phyloP scores from a whole-genome alignment of 2,888 invertebrate genomes.

The Erebia ligea region DNA sequence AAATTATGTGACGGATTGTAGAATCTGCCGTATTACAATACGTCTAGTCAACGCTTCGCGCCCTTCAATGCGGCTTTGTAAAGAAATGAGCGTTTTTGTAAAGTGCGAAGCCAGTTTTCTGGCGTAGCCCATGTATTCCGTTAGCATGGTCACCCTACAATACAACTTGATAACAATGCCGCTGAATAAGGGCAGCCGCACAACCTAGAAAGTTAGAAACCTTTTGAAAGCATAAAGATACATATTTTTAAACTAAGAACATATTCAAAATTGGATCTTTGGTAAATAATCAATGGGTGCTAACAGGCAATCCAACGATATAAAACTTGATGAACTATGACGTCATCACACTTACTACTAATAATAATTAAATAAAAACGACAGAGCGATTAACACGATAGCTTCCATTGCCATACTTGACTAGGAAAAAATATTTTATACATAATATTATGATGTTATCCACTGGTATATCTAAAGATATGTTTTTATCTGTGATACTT shows the following conservation, averaged over 20 bases:
- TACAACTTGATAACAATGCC: no score
- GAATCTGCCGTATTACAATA: no score
- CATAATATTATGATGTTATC: not conserved
- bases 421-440: slow-evolving; percentile 35
- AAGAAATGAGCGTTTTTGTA: no score
- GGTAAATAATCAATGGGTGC: slow-evolving; percentile 34
- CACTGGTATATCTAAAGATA: slow-evolving; percentile 30
- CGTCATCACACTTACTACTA: not conserved
- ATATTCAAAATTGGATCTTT: slow-evolving; percentile 35
- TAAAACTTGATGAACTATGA: not conserved
- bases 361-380: no score
- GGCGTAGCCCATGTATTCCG: no score
- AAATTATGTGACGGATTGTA: no score
- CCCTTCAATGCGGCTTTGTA: no score
- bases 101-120: no score
- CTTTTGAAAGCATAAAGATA: slow-evolving; percentile 21
- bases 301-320: slow-evolving; percentile 16
- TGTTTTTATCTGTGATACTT: slow-evolving; percentile 15
- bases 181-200: not conserved
- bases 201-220: slow-evolving; percentile 23
- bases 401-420: slow-evolving; percentile 33
- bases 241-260: slow-evolving; percentile 29
- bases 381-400: slow-evolving; percentile 20
- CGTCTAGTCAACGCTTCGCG: no score
- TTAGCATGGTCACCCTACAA: no score